Base-by-base conservation (phyloP, 2,888 invertebrate species). In the Apamea sordens region DNA sequence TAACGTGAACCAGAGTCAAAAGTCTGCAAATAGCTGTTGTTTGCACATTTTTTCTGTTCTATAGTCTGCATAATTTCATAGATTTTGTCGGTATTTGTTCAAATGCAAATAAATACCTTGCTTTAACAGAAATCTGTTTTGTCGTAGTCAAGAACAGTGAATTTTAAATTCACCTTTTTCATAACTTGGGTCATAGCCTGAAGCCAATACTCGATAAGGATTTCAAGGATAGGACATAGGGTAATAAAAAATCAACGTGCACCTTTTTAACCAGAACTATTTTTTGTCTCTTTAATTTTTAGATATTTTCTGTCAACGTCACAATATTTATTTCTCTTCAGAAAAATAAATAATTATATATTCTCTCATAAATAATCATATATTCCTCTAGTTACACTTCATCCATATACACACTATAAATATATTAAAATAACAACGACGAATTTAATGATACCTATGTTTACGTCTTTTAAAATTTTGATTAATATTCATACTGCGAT, bases 201-300 rank as follows among this genome's bases (percentile, higher is more conserved):
- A 94, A 93, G 93, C 94, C 90, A 91, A 93, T 92, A 92, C 92
- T 90, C 86, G 68, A 69, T 69, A 53, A 75, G 90, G 88, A 87
- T 69, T 13, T 47, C 18, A 81, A 79, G 79, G 85, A 85, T 56
- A 81, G 91, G 91, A 89, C 56, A 89, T 36, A 73, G 88, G 92
- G 85, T 68, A 89, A 90, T 94, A 94, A 94, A 95, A 71, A 95
- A 95, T 93, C 93, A 94, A 93, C 92, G 93, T 95, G 95, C 95
- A 96, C 94, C 95, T 93, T 94, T 93, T 94, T 92, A 94, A 94
- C 91, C 93, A 93, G 90, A 90, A 92, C 92, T 93, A 93, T 93
- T 92, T 91, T 92, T 86, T 83, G 63, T 92, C 87, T 92, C 93
- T 90, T 90, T 90, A 90, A 92, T 90, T 90, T 88, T 88, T 86